Base-by-base conservation (phyloP, 2,113 vertebrate genomes). In the Dinomys branickii region DNA sequence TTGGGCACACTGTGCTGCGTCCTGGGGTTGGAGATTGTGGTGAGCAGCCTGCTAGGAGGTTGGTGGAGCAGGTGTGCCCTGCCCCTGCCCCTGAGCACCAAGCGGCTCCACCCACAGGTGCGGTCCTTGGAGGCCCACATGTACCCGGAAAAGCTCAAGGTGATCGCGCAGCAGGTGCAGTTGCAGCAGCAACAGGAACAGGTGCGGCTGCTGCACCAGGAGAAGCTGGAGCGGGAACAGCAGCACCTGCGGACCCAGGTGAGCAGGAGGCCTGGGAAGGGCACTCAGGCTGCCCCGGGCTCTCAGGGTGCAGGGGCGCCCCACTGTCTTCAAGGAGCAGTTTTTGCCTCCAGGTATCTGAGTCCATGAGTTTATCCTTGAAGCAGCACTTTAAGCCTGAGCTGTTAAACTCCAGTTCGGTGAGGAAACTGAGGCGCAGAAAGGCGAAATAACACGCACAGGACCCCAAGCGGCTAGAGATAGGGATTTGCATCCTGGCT, bases 91-190 rank as follows among this genome's bases (percentile, higher is more conserved):
- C 58, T 94, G 54, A 97, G 41, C 77, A n/a, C 61, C 0, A 2
- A 3, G 54, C 54, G 14, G 33, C 0, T 71, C 35, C 59, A 19
- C n/a, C 0, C 54, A 0, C 98, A 99, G 99, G 99, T 99, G 97
- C 99, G 99, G 90, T 99, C 99, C 0, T 94, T 99, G 97, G 99
- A 99, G 97, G 99, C 99, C 61, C 99, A 99, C 98, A 98, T 99
- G 98, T 99, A 99, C 98, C 99, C 99, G 0, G 99, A 99, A 98
- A 99, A 99, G 98, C 99, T 99, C 98, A 99, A 99, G 98, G 99
- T 99, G 91, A 99, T 99, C 0, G 99, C 99, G 16, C 99, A 99
- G 98, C 99, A 99, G 97, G 98, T 99, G 97, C 99, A 99, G 98
- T 98, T 99, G 90, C 99, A 99, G 98, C 99, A 99, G 96, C 98